Evolutionary conservation across 2,797 vertebrate species (phyloP), one percentile per base, ranked within the genome.

Genomic region (Anguilla obscura): DNA sequence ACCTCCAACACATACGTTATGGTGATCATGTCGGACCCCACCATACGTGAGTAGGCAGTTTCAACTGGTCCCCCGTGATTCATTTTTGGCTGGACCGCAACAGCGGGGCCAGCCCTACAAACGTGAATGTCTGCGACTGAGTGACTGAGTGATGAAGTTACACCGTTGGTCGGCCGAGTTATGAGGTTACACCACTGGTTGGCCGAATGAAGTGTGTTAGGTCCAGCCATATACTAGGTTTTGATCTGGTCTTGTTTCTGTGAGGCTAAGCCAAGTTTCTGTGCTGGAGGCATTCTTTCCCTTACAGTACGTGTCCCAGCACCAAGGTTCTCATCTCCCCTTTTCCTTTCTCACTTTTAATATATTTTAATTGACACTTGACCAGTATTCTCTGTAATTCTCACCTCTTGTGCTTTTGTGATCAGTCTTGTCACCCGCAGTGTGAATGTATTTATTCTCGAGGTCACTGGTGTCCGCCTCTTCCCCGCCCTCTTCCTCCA

Each of bases 1-100:
- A 99, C 99, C 1, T 99, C 99, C 74, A 99, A 99, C 93, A 99
- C 99, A 71, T 99, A 99, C 0, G 99, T 99, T 92, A 99, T 99
- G 99, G 99, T 99, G 88, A 98, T 99, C 89, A 99, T 99, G 99
- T 99, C 99, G 0, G 99, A 99, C 92, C 99, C 99, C 10, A 99
- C 98, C 18, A 99, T 99, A 95, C 98, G 98, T 99, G 95, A 98
- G 98, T 97, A 89, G 1, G n/a, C n/a, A 18, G 18, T 10, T 48
- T 45, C 79, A 24, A 0, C 40, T 50, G 45, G 16, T 79, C 36
- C 36, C 74, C 18, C 21, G 40, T 45, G 40, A 45, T 45, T 45
- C 40, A 45, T 45, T 45, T 45, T 45, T 45, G 40, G 40, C 40
- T 45, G 40, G 40, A 45, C 40, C 40, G 40, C 40, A 40, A 40